phyloP scores from a whole-genome alignment of 2,113 vertebrate species.

The Xiphophorus hellerii region DNA sequence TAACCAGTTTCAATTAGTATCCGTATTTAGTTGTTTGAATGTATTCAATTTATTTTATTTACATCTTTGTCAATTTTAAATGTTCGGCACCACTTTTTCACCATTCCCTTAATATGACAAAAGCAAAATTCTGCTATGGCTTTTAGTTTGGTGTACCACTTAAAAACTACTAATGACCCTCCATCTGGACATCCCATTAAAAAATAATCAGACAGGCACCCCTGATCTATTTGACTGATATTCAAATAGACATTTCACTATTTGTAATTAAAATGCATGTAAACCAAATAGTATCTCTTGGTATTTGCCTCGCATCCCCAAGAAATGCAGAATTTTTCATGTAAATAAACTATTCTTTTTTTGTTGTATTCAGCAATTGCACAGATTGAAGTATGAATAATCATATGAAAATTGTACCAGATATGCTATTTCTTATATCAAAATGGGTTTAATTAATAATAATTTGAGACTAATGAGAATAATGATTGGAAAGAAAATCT shows the following conservation, averaged over 20 bases:
- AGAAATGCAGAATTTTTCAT: neutral
- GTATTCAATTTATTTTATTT: neutral
- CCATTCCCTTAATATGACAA: neutral
- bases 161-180: neutral
- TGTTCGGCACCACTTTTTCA: no score
- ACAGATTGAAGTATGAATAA: neutral
- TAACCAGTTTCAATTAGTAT: neutral
- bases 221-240: no score
- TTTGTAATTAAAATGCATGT: neutral
- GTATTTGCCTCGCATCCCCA: neutral
- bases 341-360: neutral
- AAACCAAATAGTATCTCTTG: neutral
- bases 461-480: neutral
- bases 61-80: no score
- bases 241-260: no score
- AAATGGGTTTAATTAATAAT: neutral
- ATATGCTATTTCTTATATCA: neutral
- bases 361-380: neutral
- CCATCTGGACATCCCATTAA: neutral
- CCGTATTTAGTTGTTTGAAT: neutral
- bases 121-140: neutral
- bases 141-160: neutral
- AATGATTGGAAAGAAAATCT: neutral
- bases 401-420: neutral
- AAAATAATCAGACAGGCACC: no score